Conservation (phyloP, 2,797 vertebrate species). For the Sebastes iracundus region DNA sequence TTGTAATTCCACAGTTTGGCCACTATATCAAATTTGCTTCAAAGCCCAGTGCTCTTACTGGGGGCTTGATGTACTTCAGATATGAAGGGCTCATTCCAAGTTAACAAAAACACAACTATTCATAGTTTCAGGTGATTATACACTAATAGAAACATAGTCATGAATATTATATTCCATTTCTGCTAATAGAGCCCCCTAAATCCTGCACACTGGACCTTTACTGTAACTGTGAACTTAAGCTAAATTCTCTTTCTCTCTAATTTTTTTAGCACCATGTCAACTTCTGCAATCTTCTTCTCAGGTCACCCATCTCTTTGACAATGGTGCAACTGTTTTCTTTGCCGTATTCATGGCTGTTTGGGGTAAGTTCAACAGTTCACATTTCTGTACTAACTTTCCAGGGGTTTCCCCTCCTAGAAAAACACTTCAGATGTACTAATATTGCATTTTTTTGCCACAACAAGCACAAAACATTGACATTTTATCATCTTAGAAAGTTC, state of each 20-base stretch:
- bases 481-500: background rate
- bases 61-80: too few species aligned
- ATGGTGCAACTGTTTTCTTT: slow-evolving; percentile 94
- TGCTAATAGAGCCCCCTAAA: background rate
- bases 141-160: too few species aligned
- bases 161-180: background rate
- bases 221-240: background rate
- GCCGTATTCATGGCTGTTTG: slow-evolving; percentile 97
- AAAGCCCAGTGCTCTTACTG: too few species aligned
- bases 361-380: slow-evolving; percentile 82
- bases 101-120: too few species aligned
- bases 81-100: too few species aligned
- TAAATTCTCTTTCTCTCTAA: background rate
- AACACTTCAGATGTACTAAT: background rate
- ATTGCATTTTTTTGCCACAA: background rate
- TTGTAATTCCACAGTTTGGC: too few species aligned
- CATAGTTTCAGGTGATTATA: too few species aligned
- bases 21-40: too few species aligned
- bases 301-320: slow-evolving; percentile 96
- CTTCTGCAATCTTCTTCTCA: slow-evolving; percentile 48
- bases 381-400: background rate
- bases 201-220: background rate
- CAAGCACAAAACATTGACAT: background rate
- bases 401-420: background rate
- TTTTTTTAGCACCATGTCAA: background rate